These are phyloP conservation scores for Galeopterus variegatus DNA, from an alignment of 2,113 vertebrate genomes.

Conservation along the genomic window DNA sequence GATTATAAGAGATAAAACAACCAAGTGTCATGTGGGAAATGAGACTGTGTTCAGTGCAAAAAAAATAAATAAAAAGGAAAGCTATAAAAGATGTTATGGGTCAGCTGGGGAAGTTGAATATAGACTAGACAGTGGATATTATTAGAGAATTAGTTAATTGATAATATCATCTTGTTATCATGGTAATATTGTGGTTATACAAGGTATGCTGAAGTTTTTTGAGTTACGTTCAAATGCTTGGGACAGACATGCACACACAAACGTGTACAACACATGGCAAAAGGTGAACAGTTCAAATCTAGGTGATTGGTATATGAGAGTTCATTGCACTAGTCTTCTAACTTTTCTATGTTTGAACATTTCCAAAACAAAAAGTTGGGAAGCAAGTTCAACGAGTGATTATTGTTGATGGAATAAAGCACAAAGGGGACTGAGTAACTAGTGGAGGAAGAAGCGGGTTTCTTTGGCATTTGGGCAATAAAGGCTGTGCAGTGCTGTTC, in stretches of 20 bases:
- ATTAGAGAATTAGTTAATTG: not conserved
- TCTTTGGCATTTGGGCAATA: no score
- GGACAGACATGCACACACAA: not conserved
- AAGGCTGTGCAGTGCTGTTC: fast-evolving
- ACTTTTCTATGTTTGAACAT: not conserved
- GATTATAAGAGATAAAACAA: not conserved
- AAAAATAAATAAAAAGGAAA: not conserved
- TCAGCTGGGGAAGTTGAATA: not conserved
- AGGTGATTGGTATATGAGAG: not conserved
- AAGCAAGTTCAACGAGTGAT: not conserved
- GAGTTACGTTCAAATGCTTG: not conserved
- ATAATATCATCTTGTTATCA: not conserved
- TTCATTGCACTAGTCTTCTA: not conserved
- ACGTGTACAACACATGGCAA: not conserved
- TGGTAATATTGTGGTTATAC: not conserved
- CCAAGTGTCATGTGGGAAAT: not conserved
- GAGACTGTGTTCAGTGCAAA: not conserved
- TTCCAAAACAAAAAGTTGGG: not conserved
- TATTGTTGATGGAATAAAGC: not conserved
- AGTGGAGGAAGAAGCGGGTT: not conserved
- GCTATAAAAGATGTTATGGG: not conserved
- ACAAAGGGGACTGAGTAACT: no score
- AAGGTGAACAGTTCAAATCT: conserved; percentile 27
- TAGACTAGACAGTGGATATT: not conserved
- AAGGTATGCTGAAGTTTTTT: not conserved